Conservation (phyloP, 1,140 invertebrate species). For the Drosophila lini region DNA sequence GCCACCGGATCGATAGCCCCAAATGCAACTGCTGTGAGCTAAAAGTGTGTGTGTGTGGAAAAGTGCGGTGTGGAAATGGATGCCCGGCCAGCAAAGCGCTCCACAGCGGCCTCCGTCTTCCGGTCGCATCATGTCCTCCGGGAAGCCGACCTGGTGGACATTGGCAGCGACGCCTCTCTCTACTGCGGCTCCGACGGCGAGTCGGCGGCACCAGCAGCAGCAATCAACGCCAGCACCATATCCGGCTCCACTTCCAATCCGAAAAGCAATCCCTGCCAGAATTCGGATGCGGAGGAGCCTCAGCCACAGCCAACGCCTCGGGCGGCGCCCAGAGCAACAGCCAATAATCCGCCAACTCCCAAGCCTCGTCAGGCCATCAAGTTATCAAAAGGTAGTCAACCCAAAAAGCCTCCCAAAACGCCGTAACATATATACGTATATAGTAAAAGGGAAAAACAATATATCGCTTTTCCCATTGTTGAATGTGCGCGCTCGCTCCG, state of each 20-base stretch:
- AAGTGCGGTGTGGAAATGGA: conserved; percentile 46
- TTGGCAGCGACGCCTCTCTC: conserved; percentile 78
- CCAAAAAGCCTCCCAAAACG: conserved; percentile 11
- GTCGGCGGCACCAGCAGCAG: conserved; percentile 5
- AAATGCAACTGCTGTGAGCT: conserved; percentile 68
- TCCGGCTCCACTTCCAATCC: background rate
- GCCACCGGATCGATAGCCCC: conserved; percentile 66
- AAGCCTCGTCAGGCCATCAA: conserved; percentile 82
- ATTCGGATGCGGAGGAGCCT: conserved; percentile 20
- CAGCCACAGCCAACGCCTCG: conserved; percentile 68
- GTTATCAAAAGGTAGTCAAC: conserved; percentile 71
- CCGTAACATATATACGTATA: background rate
- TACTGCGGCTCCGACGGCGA: conserved; percentile 68
- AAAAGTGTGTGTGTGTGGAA: conserved; percentile 32
- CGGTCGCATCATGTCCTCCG: conserved; percentile 66
- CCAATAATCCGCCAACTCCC: conserved; percentile 78
- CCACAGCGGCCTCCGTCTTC: conserved; percentile 67
- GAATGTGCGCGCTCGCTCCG: conserved; percentile 38
- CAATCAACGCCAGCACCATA: background rate
- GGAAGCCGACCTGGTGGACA: conserved; percentile 70
- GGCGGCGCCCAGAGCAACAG: conserved; percentile 67
- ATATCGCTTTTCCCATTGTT: conserved; percentile 31
- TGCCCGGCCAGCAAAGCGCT: conserved; percentile 65
- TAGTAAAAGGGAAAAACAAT: conserved; percentile 21
- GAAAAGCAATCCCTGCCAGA: conserved; percentile 5